These are phyloP conservation scores for Sminthurinus aureus DNA, from an alignment of 2,888 invertebrate genomes.

Conservation along the genomic window DNA sequence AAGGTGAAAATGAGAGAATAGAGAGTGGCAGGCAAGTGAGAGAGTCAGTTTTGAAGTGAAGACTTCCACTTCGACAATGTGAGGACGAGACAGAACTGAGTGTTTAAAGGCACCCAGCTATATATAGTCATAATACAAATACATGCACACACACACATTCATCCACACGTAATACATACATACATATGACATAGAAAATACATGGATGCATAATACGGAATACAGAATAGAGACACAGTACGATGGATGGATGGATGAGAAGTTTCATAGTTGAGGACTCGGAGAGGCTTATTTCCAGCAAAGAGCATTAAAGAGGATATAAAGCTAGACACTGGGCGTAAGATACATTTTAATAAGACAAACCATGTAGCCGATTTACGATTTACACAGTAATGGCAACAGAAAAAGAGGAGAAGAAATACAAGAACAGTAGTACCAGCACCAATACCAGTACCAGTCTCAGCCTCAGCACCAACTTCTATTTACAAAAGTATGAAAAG, in stretches of 20 bases:
- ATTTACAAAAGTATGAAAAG: too few species aligned
- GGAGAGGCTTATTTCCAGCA: conserved; percentile 54
- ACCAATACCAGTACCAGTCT: too few species aligned
- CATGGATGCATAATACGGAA: too few species aligned
- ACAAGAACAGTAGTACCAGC: too few species aligned
- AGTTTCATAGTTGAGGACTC: conserved; percentile 35
- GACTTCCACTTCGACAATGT: conserved; percentile 48
- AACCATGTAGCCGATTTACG: conserved; percentile 55
- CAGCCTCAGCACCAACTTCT: too few species aligned
- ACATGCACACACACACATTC: conserved; percentile 6
- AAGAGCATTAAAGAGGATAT: conserved; percentile 56
- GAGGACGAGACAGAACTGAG: conserved; percentile 47
- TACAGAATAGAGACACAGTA: too few species aligned
- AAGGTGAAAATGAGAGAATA: conserved; percentile 45
- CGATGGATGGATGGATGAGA: neutral
- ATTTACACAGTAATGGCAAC: conserved; percentile 48
- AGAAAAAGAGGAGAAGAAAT: neutral
- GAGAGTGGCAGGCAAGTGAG: conserved; percentile 34
- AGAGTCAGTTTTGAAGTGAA: conserved; percentile 43
- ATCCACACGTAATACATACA: too few species aligned
- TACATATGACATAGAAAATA: too few species aligned
- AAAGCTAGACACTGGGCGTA: conserved; percentile 48
- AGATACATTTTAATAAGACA: conserved; percentile 59
- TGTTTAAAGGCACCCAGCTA: conserved; percentile 53
- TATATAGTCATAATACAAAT: conserved; percentile 48